A percentile compares a stretch with the other conserved stretches of the same genome.
phyloP scores from a whole-genome alignment of 2,888 invertebrate genomes.

The Fragum whitleyi region DNA sequence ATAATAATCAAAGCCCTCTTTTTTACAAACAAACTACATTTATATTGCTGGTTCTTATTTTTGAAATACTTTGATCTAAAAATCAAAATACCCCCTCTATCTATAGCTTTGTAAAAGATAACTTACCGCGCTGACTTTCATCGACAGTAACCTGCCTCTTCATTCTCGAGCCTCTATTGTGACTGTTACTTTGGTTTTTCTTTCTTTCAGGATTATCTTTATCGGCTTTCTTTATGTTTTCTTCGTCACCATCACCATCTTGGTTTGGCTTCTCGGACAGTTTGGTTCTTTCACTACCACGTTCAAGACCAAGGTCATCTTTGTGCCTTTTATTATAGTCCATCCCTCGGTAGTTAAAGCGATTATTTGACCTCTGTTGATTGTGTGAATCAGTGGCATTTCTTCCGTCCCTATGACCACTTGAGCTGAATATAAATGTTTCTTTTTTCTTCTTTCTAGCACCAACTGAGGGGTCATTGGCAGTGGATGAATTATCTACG shows the following conservation, averaged over 20 bases:
- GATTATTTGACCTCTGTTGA: conserved; percentile 32
- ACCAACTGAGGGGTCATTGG: neutral
- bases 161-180: conserved; percentile 39
- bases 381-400: conserved; percentile 19
- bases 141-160: conserved; percentile 60
- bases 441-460: conserved; percentile 34
- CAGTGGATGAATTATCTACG: neutral
- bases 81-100: too few relatives aligned
- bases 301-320: conserved; percentile 36
- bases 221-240: neutral
- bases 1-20: too few relatives aligned
- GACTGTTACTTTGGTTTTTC: conserved; percentile 1
- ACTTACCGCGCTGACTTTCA: conserved; percentile 73
- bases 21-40: too few relatives aligned
- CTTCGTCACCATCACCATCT: neutral
- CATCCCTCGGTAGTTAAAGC: conserved; percentile 57
- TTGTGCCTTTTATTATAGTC: conserved; percentile 63
- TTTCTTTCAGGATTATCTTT: neutral
- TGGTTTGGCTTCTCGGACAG: conserved; percentile 13
- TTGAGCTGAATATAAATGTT: conserved; percentile 23
- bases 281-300: conserved; percentile 51
- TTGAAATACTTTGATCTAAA: too few relatives aligned
- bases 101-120: too few relatives aligned
- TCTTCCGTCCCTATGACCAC: conserved; percentile 27
- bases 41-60: too few relatives aligned